Conservation (phyloP, 1,140 invertebrate species). For the Calephelis virginiensis region DNA sequence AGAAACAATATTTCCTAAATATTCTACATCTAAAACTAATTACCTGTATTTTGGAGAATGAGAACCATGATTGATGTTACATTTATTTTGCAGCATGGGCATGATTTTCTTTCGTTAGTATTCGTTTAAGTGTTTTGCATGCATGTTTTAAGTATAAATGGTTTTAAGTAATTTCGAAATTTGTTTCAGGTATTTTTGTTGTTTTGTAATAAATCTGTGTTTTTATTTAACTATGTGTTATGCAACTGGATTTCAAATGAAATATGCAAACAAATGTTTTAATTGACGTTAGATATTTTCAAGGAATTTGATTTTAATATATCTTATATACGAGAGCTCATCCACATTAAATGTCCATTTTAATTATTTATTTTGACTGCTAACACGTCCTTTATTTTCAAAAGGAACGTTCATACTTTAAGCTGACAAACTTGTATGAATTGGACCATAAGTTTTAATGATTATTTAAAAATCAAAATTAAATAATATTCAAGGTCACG, state of each 20-base stretch:
- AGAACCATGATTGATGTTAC: neutral
- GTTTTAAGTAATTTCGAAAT: neutral
- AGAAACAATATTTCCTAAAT: neutral
- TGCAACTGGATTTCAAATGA: neutral
- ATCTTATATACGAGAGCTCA: neutral
- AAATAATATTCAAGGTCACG: too few relatives aligned
- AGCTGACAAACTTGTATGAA: too few relatives aligned
- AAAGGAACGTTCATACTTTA: too few relatives aligned
- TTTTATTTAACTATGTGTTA: neutral
- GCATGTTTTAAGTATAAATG: neutral
- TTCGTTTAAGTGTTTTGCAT: neutral
- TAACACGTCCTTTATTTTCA: too few relatives aligned
- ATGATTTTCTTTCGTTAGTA: constrained; percentile 8
- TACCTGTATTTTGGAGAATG: neutral
- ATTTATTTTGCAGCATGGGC: constrained; percentile 14
- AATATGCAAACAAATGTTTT: neutral
- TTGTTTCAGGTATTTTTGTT: neutral
- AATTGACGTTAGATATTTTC: neutral
- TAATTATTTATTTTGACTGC: too few relatives aligned
- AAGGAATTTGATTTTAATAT: neutral
- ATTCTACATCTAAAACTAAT: neutral
- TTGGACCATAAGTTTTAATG: too few relatives aligned
- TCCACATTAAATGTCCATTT: too few relatives aligned
- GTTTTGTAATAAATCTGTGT: neutral
- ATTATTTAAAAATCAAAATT: too few relatives aligned